Percentiles rank a stretch among this genome's conserved stretches.
Evolutionary conservation across 1,140 invertebrate species (phyloP).

Genomic region (Tetragnatha versicolor): DNA sequence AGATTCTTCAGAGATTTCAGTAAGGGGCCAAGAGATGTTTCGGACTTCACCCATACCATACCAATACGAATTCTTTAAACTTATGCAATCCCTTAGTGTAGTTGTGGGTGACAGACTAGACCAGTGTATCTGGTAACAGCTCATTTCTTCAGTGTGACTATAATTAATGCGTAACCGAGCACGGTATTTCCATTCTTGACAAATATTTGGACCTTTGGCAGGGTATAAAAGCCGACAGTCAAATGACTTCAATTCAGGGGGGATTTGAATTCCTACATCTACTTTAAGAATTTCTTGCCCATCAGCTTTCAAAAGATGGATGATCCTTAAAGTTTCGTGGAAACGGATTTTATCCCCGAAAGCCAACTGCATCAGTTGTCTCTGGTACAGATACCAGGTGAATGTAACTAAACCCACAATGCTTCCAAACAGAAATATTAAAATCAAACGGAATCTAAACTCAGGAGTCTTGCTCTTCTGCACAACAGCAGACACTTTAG

Average conservation of each 20-base stretch:
- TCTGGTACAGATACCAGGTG: constrained; percentile 52
- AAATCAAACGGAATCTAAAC: constrained; percentile 56
- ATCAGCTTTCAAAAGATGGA: constrained; percentile 55
- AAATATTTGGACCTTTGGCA: constrained; percentile 47
- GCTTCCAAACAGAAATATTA: constrained; percentile 50
- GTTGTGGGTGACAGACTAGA: constrained; percentile 69
- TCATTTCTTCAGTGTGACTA: constrained; percentile 50
- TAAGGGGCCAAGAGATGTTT: constrained; percentile 80
- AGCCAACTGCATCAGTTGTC: constrained; percentile 45
- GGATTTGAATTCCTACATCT: constrained; percentile 56
- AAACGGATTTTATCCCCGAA: constrained; percentile 56
- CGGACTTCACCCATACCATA: constrained; percentile 75
- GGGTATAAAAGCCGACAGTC: constrained; percentile 47
- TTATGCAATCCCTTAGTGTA: constrained; percentile 82
- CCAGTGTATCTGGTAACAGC: constrained; percentile 84
- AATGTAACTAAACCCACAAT: constrained; percentile 55
- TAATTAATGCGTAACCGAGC: constrained; percentile 57
- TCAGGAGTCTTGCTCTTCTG: constrained; percentile 56
- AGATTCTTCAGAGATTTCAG: constrained; percentile 74
- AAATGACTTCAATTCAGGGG: constrained; percentile 54
- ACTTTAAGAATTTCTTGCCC: constrained; percentile 54
- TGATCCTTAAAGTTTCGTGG: constrained; percentile 40
- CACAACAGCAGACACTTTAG: constrained; percentile 49
- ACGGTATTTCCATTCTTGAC: constrained; percentile 59
- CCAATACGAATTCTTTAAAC: constrained; percentile 67